A percentile compares a stretch with the other conserved stretches of the same genome.
Evolutionary conservation across 2,113 vertebrate species (phyloP).

Genomic region (Lasiurus borealis): DNA sequence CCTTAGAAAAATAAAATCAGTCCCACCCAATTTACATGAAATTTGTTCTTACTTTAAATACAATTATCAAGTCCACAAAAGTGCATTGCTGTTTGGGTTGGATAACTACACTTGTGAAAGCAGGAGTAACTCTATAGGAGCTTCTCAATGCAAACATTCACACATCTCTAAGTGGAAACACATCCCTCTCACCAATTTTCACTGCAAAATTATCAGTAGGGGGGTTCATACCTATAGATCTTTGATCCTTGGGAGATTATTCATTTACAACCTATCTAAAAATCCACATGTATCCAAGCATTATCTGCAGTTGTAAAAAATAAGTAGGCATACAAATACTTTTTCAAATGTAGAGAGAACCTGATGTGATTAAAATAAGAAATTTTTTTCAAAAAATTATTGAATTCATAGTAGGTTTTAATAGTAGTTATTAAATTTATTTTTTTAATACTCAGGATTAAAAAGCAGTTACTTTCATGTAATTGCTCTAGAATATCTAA

Average conservation of each 20-base stretch:
- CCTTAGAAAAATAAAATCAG: neutral
- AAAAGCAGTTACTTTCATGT: neutral
- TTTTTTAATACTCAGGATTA: slow-evolving; percentile 14
- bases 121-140: too few relatives aligned
- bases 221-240: neutral
- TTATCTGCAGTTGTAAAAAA: neutral
- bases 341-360: slow-evolving; percentile 31
- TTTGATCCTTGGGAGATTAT: neutral
- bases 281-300: neutral
- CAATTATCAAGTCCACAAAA: neutral
- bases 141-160: neutral
- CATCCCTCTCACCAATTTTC: neutral
- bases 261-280: slow-evolving; percentile 48
- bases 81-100: neutral
- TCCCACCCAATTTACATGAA: neutral
- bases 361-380: neutral
- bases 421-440: neutral
- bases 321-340: neutral
- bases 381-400: neutral
- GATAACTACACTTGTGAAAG: neutral
- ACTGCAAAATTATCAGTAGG: neutral
- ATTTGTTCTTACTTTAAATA: slow-evolving; percentile 33
- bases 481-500: neutral
- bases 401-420: neutral
- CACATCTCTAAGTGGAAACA: neutral